Percentiles rank a stretch among this genome's conserved stretches.
phyloP scores from a whole-genome alignment of 2,888 invertebrate genomes.

The Sicus ferrugineus region DNA sequence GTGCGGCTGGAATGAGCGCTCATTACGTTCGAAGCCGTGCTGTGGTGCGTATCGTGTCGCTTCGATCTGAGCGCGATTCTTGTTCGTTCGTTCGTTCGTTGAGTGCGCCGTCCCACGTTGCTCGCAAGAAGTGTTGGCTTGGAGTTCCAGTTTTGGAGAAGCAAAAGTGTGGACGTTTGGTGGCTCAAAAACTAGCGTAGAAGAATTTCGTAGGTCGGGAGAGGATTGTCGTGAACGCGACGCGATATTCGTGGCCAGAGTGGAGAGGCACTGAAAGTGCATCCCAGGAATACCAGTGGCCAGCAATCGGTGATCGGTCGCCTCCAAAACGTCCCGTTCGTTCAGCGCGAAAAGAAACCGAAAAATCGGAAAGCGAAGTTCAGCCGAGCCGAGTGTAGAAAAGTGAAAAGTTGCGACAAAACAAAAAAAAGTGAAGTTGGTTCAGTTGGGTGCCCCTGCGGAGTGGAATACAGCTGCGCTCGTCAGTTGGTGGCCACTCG shows the following conservation, averaged over 20 bases:
- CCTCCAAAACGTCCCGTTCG: too few relatives aligned
- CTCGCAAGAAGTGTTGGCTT: too few relatives aligned
- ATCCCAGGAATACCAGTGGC: slow-evolving; percentile 13
- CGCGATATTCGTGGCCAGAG: not conserved
- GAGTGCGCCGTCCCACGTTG: slow-evolving; percentile 34
- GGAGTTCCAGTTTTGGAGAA: too few relatives aligned
- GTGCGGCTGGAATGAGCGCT: slow-evolving; percentile 47
- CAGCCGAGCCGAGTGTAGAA: not conserved
- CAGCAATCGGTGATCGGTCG: too few relatives aligned
- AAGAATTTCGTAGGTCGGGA: too few relatives aligned
- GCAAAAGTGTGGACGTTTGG: too few relatives aligned
- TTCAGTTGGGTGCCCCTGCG: not conserved
- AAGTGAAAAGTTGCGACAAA: not conserved
- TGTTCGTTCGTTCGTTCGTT: slow-evolving; percentile 26
- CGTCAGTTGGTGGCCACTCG: too few relatives aligned
- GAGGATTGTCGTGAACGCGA: too few relatives aligned
- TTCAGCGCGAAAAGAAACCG: too few relatives aligned
- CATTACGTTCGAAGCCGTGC: slow-evolving; percentile 54
- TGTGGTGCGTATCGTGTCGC: slow-evolving; percentile 52
- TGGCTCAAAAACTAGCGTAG: too few relatives aligned
- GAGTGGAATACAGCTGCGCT: too few relatives aligned
- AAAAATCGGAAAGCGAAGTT: not conserved
- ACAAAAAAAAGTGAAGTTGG: not conserved
- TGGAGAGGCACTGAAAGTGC: not conserved
- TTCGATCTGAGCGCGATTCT: slow-evolving; percentile 4